A percentile compares a stretch with the other conserved stretches of the same genome.
Evolutionary conservation across 1,140 invertebrate genomes (phyloP).

Genomic region (Zophobas morio): DNA sequence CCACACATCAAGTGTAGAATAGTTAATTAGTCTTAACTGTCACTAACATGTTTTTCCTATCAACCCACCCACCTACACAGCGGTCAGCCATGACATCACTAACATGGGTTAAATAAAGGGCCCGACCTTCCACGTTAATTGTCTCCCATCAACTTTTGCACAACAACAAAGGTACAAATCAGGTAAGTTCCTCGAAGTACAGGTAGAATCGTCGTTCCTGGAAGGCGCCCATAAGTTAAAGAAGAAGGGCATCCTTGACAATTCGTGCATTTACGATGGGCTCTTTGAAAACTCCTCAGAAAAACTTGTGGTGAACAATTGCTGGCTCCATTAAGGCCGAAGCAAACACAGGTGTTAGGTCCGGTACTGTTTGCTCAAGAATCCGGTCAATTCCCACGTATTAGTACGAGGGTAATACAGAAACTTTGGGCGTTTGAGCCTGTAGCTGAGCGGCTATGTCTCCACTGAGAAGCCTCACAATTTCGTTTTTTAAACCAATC

Average conservation of each 20-base stretch:
- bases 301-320: not conserved
- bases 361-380: constrained; percentile 12
- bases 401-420: not conserved
- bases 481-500: too few species aligned
- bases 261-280: constrained; percentile 1
- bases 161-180: constrained; percentile 31
- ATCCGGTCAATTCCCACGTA: constrained; percentile 42
- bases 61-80: constrained; percentile 4
- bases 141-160: constrained; percentile 19
- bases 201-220: constrained; percentile 11
- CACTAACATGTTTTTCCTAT: not conserved
- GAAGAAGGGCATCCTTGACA: not conserved
- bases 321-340: not conserved
- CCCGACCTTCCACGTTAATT: constrained; percentile 30
- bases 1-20: constrained; percentile 1
- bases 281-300: not conserved
- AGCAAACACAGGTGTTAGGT: constrained; percentile 26
- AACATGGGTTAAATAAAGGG: constrained; percentile 36
- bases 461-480: too few species aligned
- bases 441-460: too few species aligned
- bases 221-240: not conserved
- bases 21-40: constrained; percentile 27
- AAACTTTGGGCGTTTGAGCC: too few species aligned
- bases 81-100: constrained; percentile 28
- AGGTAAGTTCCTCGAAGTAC: constrained; percentile 20